These are phyloP conservation scores for Drosophila macrospina DNA, from an alignment of 2,888 invertebrate species.

Conservation along the genomic window DNA sequence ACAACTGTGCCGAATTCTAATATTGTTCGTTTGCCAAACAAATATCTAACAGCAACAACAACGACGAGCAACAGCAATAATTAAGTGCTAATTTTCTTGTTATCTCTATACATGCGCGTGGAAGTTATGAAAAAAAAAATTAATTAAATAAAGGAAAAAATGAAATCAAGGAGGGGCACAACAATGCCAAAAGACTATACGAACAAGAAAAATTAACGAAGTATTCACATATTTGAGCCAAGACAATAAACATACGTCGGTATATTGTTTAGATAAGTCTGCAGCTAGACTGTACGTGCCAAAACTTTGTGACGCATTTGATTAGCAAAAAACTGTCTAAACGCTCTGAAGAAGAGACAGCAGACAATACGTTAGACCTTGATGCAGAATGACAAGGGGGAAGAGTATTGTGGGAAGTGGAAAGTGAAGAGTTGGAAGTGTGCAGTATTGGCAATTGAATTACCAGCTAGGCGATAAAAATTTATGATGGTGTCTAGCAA, in stretches of 20 bases:
- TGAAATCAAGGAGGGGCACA: constrained; percentile 11
- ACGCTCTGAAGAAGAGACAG: constrained; percentile 15
- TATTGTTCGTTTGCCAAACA: constrained; percentile 11
- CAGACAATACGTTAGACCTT: constrained; percentile 4
- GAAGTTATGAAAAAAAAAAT: constrained; percentile 11
- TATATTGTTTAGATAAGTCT: constrained; percentile 48
- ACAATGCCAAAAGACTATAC: constrained; percentile 29
- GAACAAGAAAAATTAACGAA: constrained; percentile 14
- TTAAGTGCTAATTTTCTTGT: constrained; percentile 63
- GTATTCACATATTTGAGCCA: constrained; percentile 22
- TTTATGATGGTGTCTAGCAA: constrained; percentile 62
- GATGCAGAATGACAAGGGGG: too few relatives aligned
- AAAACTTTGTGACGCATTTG: constrained; percentile 5
- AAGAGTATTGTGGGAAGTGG: constrained; percentile 7
- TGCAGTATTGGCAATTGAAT: constrained; percentile 57
- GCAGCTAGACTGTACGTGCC: constrained; percentile 35
- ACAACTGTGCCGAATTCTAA: background rate
- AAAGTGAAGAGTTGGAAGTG: constrained; percentile 5
- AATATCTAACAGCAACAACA: constrained; percentile 16
- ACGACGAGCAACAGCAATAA: constrained; percentile 14
- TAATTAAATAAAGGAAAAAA: constrained; percentile 11
- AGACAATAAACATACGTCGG: constrained; percentile 48
- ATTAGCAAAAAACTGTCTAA: constrained; percentile 6
- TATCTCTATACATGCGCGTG: constrained; percentile 58
- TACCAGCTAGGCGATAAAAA: constrained; percentile 63